Conservation (phyloP, 2,113 vertebrate species). For the Corvus hawaiiensis region DNA sequence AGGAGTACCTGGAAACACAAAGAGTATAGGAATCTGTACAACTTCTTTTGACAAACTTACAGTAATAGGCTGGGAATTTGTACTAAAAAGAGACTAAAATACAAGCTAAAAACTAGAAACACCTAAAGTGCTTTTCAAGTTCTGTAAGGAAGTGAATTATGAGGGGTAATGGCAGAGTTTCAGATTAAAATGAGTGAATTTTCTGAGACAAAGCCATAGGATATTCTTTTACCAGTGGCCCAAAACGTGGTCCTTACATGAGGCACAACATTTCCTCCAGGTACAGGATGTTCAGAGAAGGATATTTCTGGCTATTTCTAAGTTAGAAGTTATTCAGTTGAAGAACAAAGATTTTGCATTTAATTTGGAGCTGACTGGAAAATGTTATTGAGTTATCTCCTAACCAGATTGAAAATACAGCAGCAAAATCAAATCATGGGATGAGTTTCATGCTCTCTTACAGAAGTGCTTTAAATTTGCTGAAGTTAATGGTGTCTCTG, state of each 20-base stretch:
- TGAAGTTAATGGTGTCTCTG: constrained; percentile 31
- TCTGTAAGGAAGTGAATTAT: background rate
- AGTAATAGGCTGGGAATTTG: background rate
- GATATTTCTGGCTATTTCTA: background rate
- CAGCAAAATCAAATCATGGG: constrained; percentile 46
- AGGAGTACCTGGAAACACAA: background rate
- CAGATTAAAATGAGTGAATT: background rate
- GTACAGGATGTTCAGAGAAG: background rate
- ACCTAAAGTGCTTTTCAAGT: background rate
- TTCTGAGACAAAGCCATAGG: background rate
- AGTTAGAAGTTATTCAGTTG: constrained; percentile 1
- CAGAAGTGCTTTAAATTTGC: constrained; percentile 30
- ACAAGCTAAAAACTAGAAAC: background rate
- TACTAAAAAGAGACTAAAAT: background rate
- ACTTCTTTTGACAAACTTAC: background rate
- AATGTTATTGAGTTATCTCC: constrained; percentile 36
- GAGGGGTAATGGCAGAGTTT: background rate
- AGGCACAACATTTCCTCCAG: background rate
- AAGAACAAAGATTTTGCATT: constrained; percentile 44
- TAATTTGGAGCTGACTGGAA: constrained; percentile 46
- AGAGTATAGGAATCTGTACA: background rate
- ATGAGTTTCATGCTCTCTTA: constrained; percentile 39
- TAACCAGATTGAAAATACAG: constrained; percentile 41
- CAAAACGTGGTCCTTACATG: background rate
- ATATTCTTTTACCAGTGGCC: background rate